Evolutionary conservation across 2,888 invertebrate species (phyloP).

Genomic region (Drosophila mulleri): DNA sequence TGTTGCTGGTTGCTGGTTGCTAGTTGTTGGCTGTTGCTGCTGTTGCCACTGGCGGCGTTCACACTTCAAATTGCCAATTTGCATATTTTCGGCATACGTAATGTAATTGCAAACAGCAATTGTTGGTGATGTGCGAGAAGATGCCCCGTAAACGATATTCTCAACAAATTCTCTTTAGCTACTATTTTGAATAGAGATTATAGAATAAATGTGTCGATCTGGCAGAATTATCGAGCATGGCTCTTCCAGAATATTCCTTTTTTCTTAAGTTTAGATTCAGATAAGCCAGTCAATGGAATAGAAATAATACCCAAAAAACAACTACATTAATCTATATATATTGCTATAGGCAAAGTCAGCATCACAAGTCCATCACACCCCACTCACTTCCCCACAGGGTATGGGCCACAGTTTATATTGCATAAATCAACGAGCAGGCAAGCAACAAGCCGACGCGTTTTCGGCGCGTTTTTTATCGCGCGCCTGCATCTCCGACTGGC

Average conservation of each 20-base stretch:
- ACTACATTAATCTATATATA: not conserved
- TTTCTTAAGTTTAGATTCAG: too few species aligned
- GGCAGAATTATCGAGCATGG: not conserved
- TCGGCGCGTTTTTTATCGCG: slow-evolving; percentile 70
- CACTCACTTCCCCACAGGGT: slow-evolving; percentile 17
- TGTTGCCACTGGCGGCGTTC: slow-evolving; percentile 75
- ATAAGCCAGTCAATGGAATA: too few species aligned
- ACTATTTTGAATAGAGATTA: too few species aligned
- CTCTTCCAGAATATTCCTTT: too few species aligned
- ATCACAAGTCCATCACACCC: not conserved
- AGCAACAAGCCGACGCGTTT: slow-evolving; percentile 59
- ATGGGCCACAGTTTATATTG: slow-evolving; percentile 36
- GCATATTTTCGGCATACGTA: slow-evolving; percentile 78
- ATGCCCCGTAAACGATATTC: slow-evolving; percentile 20
- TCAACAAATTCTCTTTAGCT: too few species aligned
- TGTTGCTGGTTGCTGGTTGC: slow-evolving; percentile 17
- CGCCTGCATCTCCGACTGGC: slow-evolving; percentile 70
- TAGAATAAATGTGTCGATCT: not conserved
- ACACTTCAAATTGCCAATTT: slow-evolving; percentile 77
- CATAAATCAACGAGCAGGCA: slow-evolving; percentile 62
- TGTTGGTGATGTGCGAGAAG: not conserved
- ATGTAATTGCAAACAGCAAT: slow-evolving; percentile 37
- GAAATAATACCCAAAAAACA: not conserved
- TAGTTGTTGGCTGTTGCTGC: slow-evolving; percentile 24
- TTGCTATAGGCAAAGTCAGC: not conserved